Percentiles rank a stretch among this genome's conserved stretches.
Evolutionary conservation across 2,797 vertebrate species (phyloP).

Genomic region (Lacerta bilineata): DNA sequence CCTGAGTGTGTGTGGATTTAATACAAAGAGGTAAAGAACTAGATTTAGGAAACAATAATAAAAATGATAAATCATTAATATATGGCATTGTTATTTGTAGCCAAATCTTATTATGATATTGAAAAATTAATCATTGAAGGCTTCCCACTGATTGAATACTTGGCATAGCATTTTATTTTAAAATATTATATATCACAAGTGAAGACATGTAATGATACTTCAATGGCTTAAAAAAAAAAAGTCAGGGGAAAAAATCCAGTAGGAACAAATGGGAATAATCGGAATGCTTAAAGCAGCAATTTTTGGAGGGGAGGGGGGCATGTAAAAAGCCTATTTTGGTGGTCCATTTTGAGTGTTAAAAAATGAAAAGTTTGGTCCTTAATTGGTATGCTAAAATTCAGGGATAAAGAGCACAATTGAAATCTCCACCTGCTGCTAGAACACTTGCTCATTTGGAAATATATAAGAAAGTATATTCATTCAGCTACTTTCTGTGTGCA

Average conservation of each 20-base stretch:
- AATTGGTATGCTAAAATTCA: slow-evolving; percentile 5
- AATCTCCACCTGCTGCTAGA: slow-evolving; percentile 27
- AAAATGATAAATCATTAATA: slow-evolving; percentile 11
- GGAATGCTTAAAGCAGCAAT: not conserved
- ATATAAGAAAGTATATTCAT: slow-evolving; percentile 51
- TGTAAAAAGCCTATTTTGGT: not conserved
- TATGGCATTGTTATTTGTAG: not conserved
- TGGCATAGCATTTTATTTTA: not conserved
- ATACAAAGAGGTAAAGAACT: not conserved
- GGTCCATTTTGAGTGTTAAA: not conserved
- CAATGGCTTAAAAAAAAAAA: not conserved
- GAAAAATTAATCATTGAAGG: not conserved
- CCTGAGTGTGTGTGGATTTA: not conserved
- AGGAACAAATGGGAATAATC: not conserved
- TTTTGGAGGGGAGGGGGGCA: not conserved
- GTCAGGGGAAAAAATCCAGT: not conserved
- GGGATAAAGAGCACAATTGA: slow-evolving; percentile 31
- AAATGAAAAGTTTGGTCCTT: not conserved
- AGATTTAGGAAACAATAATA: not conserved
- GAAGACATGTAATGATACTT: not conserved
- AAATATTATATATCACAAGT: not conserved
- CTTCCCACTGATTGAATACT: not conserved
- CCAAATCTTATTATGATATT: not conserved
- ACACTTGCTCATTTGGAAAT: slow-evolving; percentile 36
- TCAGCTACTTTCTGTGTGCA: slow-evolving; percentile 47